Base-by-base conservation (phyloP, 2,888 invertebrate genomes). In the Agriopis aurantiaria region DNA sequence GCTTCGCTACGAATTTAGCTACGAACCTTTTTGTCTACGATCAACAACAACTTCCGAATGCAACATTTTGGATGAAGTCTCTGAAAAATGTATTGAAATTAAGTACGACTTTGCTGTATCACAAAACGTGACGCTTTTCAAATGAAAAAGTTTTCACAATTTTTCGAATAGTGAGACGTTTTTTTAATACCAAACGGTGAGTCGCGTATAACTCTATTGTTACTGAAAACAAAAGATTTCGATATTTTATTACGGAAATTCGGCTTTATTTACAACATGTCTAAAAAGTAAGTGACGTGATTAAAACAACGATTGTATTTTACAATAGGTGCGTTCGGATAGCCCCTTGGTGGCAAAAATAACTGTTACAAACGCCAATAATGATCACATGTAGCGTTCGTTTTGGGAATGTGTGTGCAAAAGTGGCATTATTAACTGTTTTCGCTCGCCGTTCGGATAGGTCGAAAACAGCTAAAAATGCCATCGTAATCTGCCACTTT, bases 11-110 rank as follows among this genome's bases (percentile, higher is more conserved):
- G 8, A n/a, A 53, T 12, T 33, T 14, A 1, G 48, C 11, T 46
- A 58, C 56, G 72, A 80, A 85, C 84, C 58, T 58, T 46, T 77
- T 64, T 68, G 74, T 72, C 82, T 80, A 57, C 74, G 81, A 74
- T 83, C 83, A 59, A 78, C 76, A 72, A 79, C 67, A 8, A 60
- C 8, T 49, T 49, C 14, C 1, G 60, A 60, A 60, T 65, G n/a
- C 49, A 78, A 65, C 78, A 80, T 80, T 62, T 69, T 72, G 55
- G 65, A 45, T 58, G 69, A 17, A 49, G 1, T 3, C 33, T 33
- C 0, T 5, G 40, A 9, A 49, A 49, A 11, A 0, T 12, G 23
- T 14, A 0, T n/a, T 17, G 17, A n/a, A 46, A 46, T 23, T 23
- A 23, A 33, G 33, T 11, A 46, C 23, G 14, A 41, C 12, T 17